Evolutionary conservation across 2,113 vertebrate genomes (phyloP), one percentile per base, ranked within the genome.

Genomic region (Ia io): DNA sequence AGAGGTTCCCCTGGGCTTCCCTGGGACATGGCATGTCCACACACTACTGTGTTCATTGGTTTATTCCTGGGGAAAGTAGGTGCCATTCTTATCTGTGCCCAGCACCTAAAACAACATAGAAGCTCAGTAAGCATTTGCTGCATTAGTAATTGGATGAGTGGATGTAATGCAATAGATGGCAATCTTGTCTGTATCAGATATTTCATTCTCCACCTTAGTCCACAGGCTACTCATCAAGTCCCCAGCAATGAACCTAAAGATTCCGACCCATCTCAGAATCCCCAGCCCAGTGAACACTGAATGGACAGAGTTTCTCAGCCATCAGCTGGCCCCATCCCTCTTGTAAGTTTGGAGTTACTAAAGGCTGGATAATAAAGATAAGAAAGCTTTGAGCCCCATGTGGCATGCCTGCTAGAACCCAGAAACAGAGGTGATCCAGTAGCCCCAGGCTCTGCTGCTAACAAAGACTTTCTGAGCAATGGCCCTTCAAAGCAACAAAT

Each of bases 401-500:
- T 42, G 14, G 42, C 22, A 22, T 90, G 40, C 76, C 82, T n/a
- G 9, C 84, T 49, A 28, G 71, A 93, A 90, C 42, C 14, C 4
- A 42, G 91, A 93, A 79, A 53, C 70, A 93, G 65, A 74, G 20
- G n/a, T 35, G 61, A 90, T 70, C 84, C 49, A 73, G 69, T 11
- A 95, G 61, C 32, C 28, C 53, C 63, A 67, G 78, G 73, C 69
- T 96, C n/a, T 49, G 77, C 65, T 90, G 93, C 94, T 94, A 93
- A 90, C 76, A 95, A 96, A 96, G 80, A 3, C 91, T 84, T 96
- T 87, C 93, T 96, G 95, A 97, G 93, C 93, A 92, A 96, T 86
- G 88, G 88, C 84, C 93, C 85, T 96, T 97, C 96, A 96, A 92
- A 97, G 82, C 88, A 92, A 83, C 96, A 97, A 97, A 97, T 96